Evolutionary conservation across 2,113 vertebrate genomes (phyloP).

Genomic region (Sporophila hypoxantha): DNA sequence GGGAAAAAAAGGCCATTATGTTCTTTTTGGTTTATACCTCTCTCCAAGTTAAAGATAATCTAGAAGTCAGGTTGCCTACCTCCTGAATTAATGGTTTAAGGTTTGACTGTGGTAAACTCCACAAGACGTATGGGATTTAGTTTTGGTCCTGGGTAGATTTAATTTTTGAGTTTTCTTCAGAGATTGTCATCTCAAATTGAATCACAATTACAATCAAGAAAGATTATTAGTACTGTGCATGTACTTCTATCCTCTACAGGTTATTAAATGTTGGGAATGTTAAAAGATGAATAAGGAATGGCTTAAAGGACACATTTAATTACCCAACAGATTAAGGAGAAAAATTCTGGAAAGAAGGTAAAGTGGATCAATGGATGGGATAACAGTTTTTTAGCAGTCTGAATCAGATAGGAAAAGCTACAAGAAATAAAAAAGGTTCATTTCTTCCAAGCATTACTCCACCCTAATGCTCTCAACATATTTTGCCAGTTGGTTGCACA

Average conservation of each 20-base stretch:
- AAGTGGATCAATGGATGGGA: neutral
- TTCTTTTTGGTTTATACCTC: neutral
- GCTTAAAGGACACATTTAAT: neutral
- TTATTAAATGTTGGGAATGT: neutral
- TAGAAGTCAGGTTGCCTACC: neutral
- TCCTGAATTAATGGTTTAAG: neutral
- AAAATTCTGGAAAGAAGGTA: neutral
- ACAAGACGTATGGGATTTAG: neutral
- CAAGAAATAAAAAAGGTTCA: neutral
- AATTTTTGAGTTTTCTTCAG: neutral
- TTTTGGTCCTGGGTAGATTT: neutral
- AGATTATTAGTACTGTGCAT: neutral
- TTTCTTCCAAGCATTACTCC: neutral
- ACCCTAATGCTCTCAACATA: neutral
- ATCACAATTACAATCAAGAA: neutral
- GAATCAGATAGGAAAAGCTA: neutral
- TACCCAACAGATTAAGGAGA: neutral
- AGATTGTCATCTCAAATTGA: neutral
- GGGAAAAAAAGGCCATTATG: neutral
- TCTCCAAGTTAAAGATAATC: neutral
- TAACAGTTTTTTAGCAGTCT: neutral
- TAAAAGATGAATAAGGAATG: neutral
- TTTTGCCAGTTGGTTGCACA: neutral
- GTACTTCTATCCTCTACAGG: neutral
- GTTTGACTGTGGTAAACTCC: neutral